A percentile compares a stretch with the other conserved stretches of the same genome.
These are phyloP conservation scores for Oplegnathus fasciatus DNA, from an alignment of 2,113 vertebrate species.

Conservation along the genomic window DNA sequence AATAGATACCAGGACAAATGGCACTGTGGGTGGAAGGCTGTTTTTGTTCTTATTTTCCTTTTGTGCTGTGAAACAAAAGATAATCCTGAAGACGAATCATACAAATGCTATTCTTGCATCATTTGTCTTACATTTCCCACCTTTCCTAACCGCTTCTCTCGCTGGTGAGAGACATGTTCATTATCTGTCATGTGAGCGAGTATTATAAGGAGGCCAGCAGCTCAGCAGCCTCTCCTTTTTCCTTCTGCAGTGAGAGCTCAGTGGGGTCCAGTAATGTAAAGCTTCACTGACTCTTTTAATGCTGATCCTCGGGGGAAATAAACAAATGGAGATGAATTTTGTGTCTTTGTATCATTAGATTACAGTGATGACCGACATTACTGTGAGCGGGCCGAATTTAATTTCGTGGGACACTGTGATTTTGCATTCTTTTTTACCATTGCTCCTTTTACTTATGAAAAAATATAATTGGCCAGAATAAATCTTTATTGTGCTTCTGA, in stretches of 20 bases:
- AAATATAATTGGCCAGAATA: constrained; percentile 46
- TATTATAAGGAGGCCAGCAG: constrained; percentile 7
- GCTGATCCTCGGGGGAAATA: constrained; percentile 48
- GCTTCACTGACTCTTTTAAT: constrained; percentile 60
- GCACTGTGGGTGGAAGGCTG: constrained; percentile 25
- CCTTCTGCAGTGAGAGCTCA: constrained; percentile 17
- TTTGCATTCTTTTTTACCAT: constrained; percentile 52
- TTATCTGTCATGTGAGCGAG: constrained; percentile 36
- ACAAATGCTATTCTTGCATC: constrained; percentile 50
- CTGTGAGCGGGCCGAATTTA: constrained; percentile 36
- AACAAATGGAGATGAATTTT: constrained; percentile 75
- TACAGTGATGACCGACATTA: constrained; percentile 66
- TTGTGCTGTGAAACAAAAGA: constrained; percentile 36
- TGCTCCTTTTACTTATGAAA: constrained; percentile 48
- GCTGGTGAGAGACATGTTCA: constrained; percentile 48
- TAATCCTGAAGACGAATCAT: constrained; percentile 35
- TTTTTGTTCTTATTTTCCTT: constrained; percentile 22
- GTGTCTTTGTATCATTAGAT: constrained; percentile 69
- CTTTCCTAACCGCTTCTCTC: not conserved
- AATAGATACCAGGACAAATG: constrained; percentile 52
- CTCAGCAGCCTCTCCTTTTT: constrained; percentile 10
- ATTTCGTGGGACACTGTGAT: constrained; percentile 53
- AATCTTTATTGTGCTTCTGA: constrained; percentile 49
- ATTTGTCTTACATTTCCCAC: constrained; percentile 30
- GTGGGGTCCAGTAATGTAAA: constrained; percentile 52